Base-by-base conservation (phyloP, 1,140 invertebrate genomes). In the Aphis craccivora region DNA sequence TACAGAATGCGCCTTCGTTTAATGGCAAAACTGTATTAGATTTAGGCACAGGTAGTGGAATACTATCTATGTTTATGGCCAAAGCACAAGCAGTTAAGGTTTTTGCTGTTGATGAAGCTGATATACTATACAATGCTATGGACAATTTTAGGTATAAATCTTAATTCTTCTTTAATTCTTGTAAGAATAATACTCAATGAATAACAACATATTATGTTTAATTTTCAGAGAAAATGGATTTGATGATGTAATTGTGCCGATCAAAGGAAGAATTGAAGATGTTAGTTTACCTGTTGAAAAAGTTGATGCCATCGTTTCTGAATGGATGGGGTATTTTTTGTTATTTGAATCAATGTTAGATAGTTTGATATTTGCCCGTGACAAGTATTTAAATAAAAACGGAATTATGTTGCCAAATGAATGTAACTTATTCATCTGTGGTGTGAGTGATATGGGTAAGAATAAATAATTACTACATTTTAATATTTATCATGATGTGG, bases 281-380 rank as follows among this genome's bases (percentile, higher is more conserved):
- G 97, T 96, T n/a, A 96, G 97, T 93, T 96, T 99, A 51, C 96
- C 97, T 60, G 96, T 96, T 55, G 96, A 97, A 55, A 98, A 99
- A 95, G 98, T 99, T 23, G 99, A 99, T 95, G 97, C 98, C 2
- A 99, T 99, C 94, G 97, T 99, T 48, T 99, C 98, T 9, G 99
- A 99, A 95, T 99, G 99, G 99, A 99, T 99, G 99, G 99, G 99
- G 7, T 99, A 99, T 95, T 99, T 99, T 95, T 96, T 99, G 23
- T 96, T 99, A 53, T 99, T 99, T 95, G 99, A 99, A 95, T 98
- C 98, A 55, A 99, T 99, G 99, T 95, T 99, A 67, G 98, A 99
- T 95, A 98, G 97, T 30, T 97, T 98, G 1, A 96, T 99, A 86
- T 97, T 96, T 95, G 99, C 99, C 1, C 96, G 99, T 95, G 98